phyloP scores from a whole-genome alignment of 2,797 vertebrate species.

The Alfaro cultratus region DNA sequence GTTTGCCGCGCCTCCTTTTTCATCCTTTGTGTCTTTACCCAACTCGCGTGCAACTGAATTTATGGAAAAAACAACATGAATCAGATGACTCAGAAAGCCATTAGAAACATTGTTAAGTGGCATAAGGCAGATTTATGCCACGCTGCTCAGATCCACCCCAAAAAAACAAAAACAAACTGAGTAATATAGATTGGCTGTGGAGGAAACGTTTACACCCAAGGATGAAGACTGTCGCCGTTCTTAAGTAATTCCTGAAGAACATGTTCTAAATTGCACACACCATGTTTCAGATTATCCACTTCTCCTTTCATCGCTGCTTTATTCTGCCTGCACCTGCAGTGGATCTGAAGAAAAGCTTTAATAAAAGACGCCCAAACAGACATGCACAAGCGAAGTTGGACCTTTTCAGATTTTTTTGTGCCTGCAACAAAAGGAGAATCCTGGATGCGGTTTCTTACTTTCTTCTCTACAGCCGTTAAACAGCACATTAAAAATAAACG shows the following conservation, averaged over 20 bases:
- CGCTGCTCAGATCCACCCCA: neutral
- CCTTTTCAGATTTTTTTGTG: neutral
- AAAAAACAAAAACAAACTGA: too few species aligned
- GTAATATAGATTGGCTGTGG: neutral
- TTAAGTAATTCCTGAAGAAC: neutral
- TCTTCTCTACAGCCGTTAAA: neutral
- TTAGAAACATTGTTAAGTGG: neutral
- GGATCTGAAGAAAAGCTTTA: neutral
- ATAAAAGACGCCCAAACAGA: neutral
- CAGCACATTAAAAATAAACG: neutral
- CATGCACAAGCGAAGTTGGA: neutral
- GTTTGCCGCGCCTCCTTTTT: neutral
- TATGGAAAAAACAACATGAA: neutral
- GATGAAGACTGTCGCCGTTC: neutral
- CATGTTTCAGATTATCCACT: neutral
- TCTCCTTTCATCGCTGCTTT: neutral
- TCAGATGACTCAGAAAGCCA: neutral
- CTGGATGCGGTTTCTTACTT: neutral
- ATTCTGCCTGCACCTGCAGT: conserved; percentile 3
- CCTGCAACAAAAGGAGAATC: neutral
- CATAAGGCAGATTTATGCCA: neutral
- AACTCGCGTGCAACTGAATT: neutral
- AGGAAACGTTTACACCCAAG: neutral
- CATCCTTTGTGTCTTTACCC: neutral
- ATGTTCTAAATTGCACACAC: neutral